Percentiles rank a stretch among this genome's conserved stretches.
Evolutionary conservation across 2,797 vertebrate species (phyloP).

Genomic region (Mormyrops attenuatus): DNA sequence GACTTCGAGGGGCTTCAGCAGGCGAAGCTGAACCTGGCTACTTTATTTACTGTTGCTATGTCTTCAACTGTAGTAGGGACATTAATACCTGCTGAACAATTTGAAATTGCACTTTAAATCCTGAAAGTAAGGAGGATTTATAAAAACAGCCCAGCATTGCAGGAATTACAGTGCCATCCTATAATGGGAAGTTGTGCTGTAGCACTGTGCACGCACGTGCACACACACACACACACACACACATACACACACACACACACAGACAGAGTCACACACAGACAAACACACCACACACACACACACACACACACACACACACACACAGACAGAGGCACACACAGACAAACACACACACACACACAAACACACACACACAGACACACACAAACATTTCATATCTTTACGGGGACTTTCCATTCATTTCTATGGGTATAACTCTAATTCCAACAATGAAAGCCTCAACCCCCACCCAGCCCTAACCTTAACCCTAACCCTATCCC

Average conservation of each 20-base stretch:
- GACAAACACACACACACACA: too few species aligned
- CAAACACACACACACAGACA: not conserved
- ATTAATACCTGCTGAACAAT: not conserved
- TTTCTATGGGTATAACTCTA: not conserved
- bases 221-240: not conserved
- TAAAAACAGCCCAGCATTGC: not conserved
- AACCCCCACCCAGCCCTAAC: not conserved
- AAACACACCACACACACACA: too few species aligned
- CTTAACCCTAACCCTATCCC: too few species aligned
- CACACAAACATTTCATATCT: not conserved
- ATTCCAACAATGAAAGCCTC: not conserved
- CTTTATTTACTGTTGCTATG: slow-evolving; percentile 34
- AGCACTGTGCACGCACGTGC: not conserved
- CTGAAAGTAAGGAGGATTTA: not conserved
- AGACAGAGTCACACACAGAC: too few species aligned
- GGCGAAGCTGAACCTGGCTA: not conserved
- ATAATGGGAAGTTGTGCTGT: not conserved
- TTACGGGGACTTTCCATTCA: not conserved
- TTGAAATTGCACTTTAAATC: not conserved
- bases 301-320: too few species aligned
- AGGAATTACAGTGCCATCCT: not conserved
- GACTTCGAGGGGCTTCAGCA: not conserved
- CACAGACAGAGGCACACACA: too few species aligned
- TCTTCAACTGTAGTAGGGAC: slow-evolving; percentile 35
- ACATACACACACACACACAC: too few species aligned